Percentiles rank a stretch among this genome's conserved stretches.
These are phyloP conservation scores for Pongo abelii DNA, from an alignment of 2,113 vertebrate species.

Conservation along the genomic window DNA sequence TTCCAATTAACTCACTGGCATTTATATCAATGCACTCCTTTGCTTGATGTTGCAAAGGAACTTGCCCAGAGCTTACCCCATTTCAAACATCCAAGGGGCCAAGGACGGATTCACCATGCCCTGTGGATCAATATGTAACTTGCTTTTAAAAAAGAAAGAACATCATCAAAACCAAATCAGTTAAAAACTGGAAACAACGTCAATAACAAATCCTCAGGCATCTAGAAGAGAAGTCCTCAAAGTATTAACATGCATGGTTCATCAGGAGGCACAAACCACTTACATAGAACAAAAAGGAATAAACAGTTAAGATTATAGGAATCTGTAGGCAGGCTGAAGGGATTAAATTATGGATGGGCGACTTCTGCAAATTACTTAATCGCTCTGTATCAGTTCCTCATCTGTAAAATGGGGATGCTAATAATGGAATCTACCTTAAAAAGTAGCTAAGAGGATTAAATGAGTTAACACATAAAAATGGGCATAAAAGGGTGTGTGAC, in stretches of 20 bases:
- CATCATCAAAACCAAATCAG: not conserved
- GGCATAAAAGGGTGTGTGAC: not conserved
- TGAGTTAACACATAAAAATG: not conserved
- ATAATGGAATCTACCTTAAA: not conserved
- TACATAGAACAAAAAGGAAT: not conserved
- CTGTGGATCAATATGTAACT: not conserved
- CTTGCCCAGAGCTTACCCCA: not conserved
- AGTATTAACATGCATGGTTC: not conserved
- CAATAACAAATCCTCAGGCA: not conserved
- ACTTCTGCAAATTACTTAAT: not conserved
- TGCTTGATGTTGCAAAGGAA: not conserved
- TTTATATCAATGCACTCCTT: not conserved
- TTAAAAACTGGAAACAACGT: not conserved
- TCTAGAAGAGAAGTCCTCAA: not conserved
- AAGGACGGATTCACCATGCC: not conserved
- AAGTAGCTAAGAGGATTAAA: not conserved
- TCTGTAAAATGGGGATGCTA: not conserved
- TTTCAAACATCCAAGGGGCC: not conserved
- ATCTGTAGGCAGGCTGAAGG: not conserved
- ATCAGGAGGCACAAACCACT: not conserved
- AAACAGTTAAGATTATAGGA: fast-evolving
- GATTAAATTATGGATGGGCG: not conserved
- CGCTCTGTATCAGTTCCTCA: not conserved
- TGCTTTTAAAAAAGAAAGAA: not conserved
- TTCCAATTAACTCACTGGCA: conserved; percentile 31